phyloP scores from a whole-genome alignment of 2,888 invertebrate species.

The Drepana falcataria region DNA sequence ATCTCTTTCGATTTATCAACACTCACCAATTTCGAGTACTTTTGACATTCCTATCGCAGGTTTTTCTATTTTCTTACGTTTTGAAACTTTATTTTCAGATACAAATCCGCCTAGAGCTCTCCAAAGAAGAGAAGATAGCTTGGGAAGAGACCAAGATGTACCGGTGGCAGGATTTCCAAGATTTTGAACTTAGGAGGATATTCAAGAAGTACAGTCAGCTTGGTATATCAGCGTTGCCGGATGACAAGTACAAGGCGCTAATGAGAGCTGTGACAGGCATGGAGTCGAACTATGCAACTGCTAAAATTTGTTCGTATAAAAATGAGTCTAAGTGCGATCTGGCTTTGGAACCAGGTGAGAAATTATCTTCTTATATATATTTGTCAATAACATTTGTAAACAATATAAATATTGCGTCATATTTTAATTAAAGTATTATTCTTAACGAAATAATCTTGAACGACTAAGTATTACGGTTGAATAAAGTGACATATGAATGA shows the following conservation, averaged over 20 bases:
- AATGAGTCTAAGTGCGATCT: constrained; percentile 82
- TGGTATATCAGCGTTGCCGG: constrained; percentile 85
- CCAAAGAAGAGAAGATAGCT: constrained; percentile 79
- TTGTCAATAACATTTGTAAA: too few relatives aligned
- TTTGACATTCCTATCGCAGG: too few relatives aligned
- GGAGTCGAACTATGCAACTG: constrained; percentile 87
- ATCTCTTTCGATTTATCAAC: too few relatives aligned
- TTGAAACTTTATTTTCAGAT: constrained; percentile 39
- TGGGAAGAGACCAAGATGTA: constrained; percentile 84
- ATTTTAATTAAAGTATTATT: too few relatives aligned
- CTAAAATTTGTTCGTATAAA: constrained; percentile 86
- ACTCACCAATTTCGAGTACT: too few relatives aligned
- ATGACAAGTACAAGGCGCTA: constrained; percentile 81
- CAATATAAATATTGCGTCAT: too few relatives aligned
- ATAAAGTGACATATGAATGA: too few relatives aligned
- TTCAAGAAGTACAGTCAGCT: constrained; percentile 85
- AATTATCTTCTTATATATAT: too few relatives aligned
- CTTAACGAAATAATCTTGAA: too few relatives aligned
- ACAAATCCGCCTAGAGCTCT: constrained; percentile 56
- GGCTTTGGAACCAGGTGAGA: constrained; percentile 84
- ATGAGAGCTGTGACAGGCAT: constrained; percentile 83
- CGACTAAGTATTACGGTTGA: too few relatives aligned
- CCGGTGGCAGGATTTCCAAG: constrained; percentile 85
- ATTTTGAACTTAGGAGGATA: constrained; percentile 84
- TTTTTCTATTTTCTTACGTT: neutral